Conservation (phyloP, 2,113 vertebrate genomes). For the Pseudonaja textilis region DNA sequence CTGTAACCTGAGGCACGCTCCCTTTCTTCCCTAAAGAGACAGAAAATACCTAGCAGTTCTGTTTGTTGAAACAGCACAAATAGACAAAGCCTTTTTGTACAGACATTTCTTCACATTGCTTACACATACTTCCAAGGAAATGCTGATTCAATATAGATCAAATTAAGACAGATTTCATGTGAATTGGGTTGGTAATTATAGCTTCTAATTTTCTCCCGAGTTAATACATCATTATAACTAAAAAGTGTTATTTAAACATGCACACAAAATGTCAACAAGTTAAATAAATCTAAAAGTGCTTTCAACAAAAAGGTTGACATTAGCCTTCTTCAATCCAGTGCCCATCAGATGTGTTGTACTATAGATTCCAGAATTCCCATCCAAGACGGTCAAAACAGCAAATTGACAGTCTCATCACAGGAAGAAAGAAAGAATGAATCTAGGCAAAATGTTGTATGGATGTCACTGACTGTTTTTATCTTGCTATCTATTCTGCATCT, state of each 20-base stretch:
- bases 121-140: constrained; percentile 23
- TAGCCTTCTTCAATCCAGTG: not conserved
- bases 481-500: not conserved
- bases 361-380: not conserved
- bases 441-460: not conserved
- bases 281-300: not conserved
- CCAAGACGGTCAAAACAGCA: not conserved
- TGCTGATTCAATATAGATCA: constrained; percentile 37
- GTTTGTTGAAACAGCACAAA: constrained; percentile 29
- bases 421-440: not conserved
- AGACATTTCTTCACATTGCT: constrained; percentile 19
- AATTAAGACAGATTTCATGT: constrained; percentile 19
- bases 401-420: not conserved
- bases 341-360: not conserved
- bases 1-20: constrained; percentile 91
- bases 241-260: not conserved
- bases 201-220: not conserved
- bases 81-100: not conserved
- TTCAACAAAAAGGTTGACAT: not conserved
- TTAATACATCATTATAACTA: not conserved
- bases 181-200: constrained; percentile 30
- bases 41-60: constrained; percentile 27
- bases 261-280: not conserved
- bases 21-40: constrained; percentile 85
- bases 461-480: not conserved